These are phyloP conservation scores for Euclidia mi DNA, from an alignment of 2,888 invertebrate species.

Conservation along the genomic window DNA sequence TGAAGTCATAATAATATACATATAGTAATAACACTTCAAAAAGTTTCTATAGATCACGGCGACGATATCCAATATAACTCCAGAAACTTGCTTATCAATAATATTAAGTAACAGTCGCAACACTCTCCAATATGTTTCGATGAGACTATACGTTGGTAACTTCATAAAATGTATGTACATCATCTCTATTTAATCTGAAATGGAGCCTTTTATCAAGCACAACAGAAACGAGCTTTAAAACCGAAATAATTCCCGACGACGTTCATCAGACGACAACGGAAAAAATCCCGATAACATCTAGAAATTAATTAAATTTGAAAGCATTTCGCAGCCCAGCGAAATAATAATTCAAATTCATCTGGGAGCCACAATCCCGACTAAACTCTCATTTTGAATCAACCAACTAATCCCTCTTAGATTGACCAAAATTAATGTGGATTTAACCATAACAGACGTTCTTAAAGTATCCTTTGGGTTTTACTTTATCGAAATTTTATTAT, in stretches of 20 bases:
- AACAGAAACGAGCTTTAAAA: slow-evolving; percentile 6
- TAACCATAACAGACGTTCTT: slow-evolving; percentile 64
- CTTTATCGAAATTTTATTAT: slow-evolving; percentile 66
- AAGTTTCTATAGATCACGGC: too few relatives aligned
- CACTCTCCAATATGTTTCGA: too few relatives aligned
- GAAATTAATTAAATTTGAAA: slow-evolving; percentile 61
- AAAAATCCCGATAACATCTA: slow-evolving; percentile 54
- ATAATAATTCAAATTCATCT: slow-evolving; percentile 41
- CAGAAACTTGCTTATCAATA: too few relatives aligned
- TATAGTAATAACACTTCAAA: too few relatives aligned
- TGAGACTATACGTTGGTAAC: too few relatives aligned
- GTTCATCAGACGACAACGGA: slow-evolving; percentile 24
- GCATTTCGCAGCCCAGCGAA: slow-evolving; percentile 44
- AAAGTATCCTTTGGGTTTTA: slow-evolving; percentile 53
- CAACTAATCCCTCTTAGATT: slow-evolving; percentile 73
- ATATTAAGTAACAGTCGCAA: too few relatives aligned
- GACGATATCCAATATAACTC: too few relatives aligned
- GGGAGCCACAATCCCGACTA: slow-evolving; percentile 41
- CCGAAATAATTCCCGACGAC: slow-evolving; percentile 23
- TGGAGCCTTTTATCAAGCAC: too few relatives aligned
- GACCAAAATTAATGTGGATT: slow-evolving; percentile 73
- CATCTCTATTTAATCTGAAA: too few relatives aligned
- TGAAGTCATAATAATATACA: too few relatives aligned
- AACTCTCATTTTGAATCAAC: slow-evolving; percentile 49
- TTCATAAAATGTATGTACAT: too few relatives aligned